These are phyloP conservation scores for Oligia strigilis DNA, from an alignment of 2,888 invertebrate species.

Conservation along the genomic window DNA sequence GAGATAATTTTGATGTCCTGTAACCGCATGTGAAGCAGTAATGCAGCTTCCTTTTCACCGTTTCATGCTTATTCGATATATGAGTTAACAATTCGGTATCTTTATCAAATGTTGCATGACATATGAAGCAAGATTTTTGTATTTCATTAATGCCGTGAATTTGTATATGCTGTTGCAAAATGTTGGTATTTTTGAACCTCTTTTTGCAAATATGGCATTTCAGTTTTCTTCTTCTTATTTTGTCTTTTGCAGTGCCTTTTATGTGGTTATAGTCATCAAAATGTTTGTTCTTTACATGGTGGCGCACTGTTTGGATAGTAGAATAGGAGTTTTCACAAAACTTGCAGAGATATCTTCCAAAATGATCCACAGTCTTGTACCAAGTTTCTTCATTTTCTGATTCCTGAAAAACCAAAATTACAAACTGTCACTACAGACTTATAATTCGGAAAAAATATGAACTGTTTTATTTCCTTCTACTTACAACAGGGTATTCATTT, in stretches of 20 bases:
- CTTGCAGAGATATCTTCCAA: slow-evolving; percentile 50
- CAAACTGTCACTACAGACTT: no score
- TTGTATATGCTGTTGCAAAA: slow-evolving; percentile 45
- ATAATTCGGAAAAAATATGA: no score
- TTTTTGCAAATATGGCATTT: slow-evolving; percentile 59
- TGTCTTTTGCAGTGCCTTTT: slow-evolving; percentile 12
- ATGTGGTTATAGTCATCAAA: slow-evolving; percentile 19
- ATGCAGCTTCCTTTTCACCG: slow-evolving; percentile 21
- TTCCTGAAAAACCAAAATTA: slow-evolving; percentile 33
- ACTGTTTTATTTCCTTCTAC: neutral
- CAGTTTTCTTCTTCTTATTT: slow-evolving; percentile 30
- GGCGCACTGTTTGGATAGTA: slow-evolving; percentile 56
- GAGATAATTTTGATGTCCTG: slow-evolving; percentile 56
- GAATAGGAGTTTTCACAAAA: slow-evolving; percentile 72
- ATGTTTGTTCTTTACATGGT: slow-evolving; percentile 57
- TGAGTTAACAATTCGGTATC: slow-evolving; percentile 38
- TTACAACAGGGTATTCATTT: slow-evolving; percentile 34
- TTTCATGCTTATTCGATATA: slow-evolving; percentile 34
- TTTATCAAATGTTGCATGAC: slow-evolving; percentile 43
- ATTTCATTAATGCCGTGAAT: slow-evolving; percentile 36
- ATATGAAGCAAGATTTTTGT: slow-evolving; percentile 48
- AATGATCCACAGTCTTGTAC: slow-evolving; percentile 37
- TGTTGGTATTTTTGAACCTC: slow-evolving; percentile 23
- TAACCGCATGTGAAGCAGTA: slow-evolving; percentile 55
- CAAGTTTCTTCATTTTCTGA: slow-evolving; percentile 33